Evolutionary conservation across 2,113 vertebrate species (phyloP).

Genomic region (Ceyx melanurus): DNA sequence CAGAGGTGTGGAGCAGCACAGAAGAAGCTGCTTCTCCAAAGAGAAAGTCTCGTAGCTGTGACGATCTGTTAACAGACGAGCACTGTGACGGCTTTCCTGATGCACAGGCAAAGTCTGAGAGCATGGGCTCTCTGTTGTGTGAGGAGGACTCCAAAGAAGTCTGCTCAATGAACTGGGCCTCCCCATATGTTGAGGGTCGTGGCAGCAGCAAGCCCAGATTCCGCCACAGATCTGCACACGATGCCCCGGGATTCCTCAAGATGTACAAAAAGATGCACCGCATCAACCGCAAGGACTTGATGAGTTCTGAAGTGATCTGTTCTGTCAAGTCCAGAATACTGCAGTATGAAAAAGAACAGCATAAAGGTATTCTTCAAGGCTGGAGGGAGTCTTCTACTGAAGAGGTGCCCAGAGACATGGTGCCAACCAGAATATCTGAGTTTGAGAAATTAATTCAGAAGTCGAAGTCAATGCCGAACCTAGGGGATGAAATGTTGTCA

Average conservation of each 20-base stretch:
- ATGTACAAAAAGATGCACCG: constrained; percentile 96
- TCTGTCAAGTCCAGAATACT: constrained; percentile 89
- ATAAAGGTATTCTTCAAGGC: constrained; percentile 71
- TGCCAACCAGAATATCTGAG: constrained; percentile 89
- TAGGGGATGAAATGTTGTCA: constrained; percentile 87
- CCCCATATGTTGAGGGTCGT: constrained; percentile 47
- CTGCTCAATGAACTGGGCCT: constrained; percentile 67
- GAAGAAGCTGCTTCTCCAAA: constrained; percentile 84
- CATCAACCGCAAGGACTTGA: constrained; percentile 89
- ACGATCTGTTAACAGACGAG: constrained; percentile 85
- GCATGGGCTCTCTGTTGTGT: constrained; percentile 85
- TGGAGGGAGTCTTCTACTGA: constrained; percentile 81
- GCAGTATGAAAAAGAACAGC: constrained; percentile 88
- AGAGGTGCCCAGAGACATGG: constrained; percentile 89
- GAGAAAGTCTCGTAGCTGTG: constrained; percentile 89
- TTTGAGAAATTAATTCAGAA: constrained; percentile 93
- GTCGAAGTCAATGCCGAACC: constrained; percentile 94
- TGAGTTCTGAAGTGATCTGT: constrained; percentile 90
- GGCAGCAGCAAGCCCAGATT: constrained; percentile 71
- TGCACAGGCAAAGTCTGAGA: constrained; percentile 85
- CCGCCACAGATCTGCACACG: constrained; percentile 83
- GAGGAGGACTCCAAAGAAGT: constrained; percentile 77
- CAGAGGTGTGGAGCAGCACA: constrained; percentile 88
- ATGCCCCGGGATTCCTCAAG: constrained; percentile 89
- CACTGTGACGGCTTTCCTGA: constrained; percentile 65